Base-by-base conservation (phyloP, 2,888 invertebrate genomes). In the Aporophyla lueneburgensis region DNA sequence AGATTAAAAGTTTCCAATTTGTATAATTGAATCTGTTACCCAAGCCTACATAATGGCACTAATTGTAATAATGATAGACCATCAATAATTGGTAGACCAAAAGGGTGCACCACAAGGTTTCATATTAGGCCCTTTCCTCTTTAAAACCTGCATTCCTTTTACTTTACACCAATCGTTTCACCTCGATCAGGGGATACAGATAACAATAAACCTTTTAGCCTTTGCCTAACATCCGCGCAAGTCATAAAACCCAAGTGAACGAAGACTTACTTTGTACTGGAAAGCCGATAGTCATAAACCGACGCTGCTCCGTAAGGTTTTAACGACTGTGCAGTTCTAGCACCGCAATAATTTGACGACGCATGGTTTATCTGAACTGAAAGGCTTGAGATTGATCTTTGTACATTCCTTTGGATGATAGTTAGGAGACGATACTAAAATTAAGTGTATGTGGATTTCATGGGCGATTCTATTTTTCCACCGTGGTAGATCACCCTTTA, bases 201-300 rank as follows among this genome's bases (percentile, higher is more conserved):
- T 77, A 83, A 74, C 72, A 67, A 66, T 73, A 83, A 83, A 68
- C 51, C 58, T 56, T 65, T 56, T 65, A 77, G 62, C 69, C 51
- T 51, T 69, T 66, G 49, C 73, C 83, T 79, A 74, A 56, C 67
- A 71, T 78, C 43, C 51, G 33, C 24, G 56, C 54, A 67, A 67
- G 79, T 74, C 70, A 71, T 81, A 81, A 81, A 79, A 71, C 51
- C 43, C 59, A 71, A 68, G 67, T 71, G 63, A 74, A 71, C 70
- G 78, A 71, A 83, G 70, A 74, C 53, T 82, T 62, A 83, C 83
- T 81, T 83, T 81, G 81, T 81, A 81, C 72, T 72, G 40, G 51
- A 68, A 76, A 63, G 70, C 71, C 74, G 70, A 79, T 83, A 74
- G 79, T 46, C 80, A 70, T 81, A 81, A 81, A 81, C 46, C 12